Base-by-base conservation (phyloP, 2,797 vertebrate genomes). In the Ctenopoma kingsleyae region DNA sequence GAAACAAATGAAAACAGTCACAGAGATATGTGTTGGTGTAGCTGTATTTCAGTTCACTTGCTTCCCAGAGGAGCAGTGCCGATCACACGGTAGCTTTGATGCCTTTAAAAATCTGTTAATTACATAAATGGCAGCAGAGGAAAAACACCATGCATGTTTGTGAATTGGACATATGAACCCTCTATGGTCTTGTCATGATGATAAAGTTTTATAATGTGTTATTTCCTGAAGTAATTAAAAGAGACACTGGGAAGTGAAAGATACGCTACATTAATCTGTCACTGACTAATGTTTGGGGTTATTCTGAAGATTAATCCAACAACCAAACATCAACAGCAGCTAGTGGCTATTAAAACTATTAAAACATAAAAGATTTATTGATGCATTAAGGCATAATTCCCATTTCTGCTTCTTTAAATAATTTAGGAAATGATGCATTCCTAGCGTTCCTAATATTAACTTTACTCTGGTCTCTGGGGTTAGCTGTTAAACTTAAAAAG, bases 61-160 rank as follows among this genome's bases (percentile, higher is more conserved):
- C 19, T 32, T 32, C 32, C 32, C 32, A 32, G 15, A 47, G 54
- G 58, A 44, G 20, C 47, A 22, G 25, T 44, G 40, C 17, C 20
- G 6, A 16, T 3, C 12, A 9, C n/a, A 53, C 23, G 19, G 43
- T 57, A 50, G 44, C 52, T 15, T 49, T 23, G 19, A 51, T n/a
- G 23, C 25, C 27, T 74, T 51, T 32, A 27, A 27, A 27, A 27
- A 27, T 27, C 25, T 23, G 25, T 51, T 54, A 44, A 0, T 74
- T 44, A 27, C 52, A 66, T 52, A 56, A 56, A 74, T 44, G 59
- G 52, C 41, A 19, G 47, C 48, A 17, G 62, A 65, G 23, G 51
- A 20, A 25, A 54, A 71, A 52, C 66, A 59, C 25, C 9, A 6
- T 4, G 58, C 23, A 15, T 49, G 51, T 69, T 36, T 63, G n/a